Conservation (phyloP, 2,888 invertebrate genomes). For the Serripes groenlandicus region DNA sequence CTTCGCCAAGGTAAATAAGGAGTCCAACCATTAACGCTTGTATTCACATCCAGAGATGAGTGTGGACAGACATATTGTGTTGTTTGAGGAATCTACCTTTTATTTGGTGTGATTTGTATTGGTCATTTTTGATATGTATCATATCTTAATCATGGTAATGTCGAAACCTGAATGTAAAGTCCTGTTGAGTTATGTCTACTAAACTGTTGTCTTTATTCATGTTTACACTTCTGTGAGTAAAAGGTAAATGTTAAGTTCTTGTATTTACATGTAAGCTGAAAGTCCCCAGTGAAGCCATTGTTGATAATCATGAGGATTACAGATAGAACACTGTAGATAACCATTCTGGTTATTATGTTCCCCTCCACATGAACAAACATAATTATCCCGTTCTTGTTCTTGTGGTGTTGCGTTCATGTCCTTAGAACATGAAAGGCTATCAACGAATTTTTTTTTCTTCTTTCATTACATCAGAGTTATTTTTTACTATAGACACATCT, state of each 20-base stretch:
- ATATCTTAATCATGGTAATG: neutral
- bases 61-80: neutral
- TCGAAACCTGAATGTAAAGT: neutral
- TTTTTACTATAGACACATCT: neutral
- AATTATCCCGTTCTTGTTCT: neutral
- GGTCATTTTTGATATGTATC: neutral
- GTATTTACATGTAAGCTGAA: neutral
- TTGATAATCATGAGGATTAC: neutral
- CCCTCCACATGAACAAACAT: constrained; percentile 9
- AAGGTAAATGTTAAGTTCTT: neutral
- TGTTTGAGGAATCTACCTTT: neutral
- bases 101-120: constrained; percentile 1
- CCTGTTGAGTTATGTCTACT: neutral
- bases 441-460: too few species aligned
- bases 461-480: neutral
- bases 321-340: neutral
- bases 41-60: constrained; percentile 14
- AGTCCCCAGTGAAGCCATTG: neutral
- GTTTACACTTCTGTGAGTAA: neutral
- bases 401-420: neutral
- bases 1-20: neutral
- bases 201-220: neutral
- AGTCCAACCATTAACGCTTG: neutral
- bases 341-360: constrained; percentile 3
- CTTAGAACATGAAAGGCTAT: neutral